Evolutionary conservation across 2,113 vertebrate species (phyloP).

Genomic region (Falco punctatus): DNA sequence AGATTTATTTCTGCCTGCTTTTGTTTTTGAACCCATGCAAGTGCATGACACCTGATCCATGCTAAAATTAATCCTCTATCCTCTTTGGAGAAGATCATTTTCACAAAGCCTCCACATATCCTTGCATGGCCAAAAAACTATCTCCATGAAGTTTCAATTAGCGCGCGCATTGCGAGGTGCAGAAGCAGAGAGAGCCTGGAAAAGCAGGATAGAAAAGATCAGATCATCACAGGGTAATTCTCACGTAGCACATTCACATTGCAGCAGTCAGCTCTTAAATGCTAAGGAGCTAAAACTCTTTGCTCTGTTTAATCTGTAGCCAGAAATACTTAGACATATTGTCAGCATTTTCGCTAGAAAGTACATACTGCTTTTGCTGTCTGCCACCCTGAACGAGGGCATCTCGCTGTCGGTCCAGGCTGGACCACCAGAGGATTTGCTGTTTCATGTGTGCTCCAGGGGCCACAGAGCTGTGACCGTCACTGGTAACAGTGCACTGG

Average conservation of each 20-base stretch:
- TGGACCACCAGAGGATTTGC: background rate
- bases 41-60: background rate
- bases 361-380: background rate
- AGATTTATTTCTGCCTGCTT: background rate
- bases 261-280: background rate
- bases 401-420: background rate
- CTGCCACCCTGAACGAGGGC: background rate
- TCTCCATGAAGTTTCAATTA: background rate
- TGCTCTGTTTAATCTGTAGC: background rate
- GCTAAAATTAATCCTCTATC: background rate
- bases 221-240: background rate
- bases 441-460: background rate
- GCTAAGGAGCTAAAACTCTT: background rate
- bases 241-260: background rate
- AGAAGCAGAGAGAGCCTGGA: background rate
- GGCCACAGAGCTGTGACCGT: background rate
- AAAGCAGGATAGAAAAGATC: background rate
- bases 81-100: background rate
- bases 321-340: background rate
- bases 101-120: background rate
- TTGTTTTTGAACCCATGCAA: background rate
- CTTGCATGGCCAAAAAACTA: background rate
- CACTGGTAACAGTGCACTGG: background rate
- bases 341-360: background rate
- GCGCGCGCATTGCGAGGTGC: fast-evolving